Base-by-base conservation (phyloP, 1,140 invertebrate genomes). In the Drosophila burlai region DNA sequence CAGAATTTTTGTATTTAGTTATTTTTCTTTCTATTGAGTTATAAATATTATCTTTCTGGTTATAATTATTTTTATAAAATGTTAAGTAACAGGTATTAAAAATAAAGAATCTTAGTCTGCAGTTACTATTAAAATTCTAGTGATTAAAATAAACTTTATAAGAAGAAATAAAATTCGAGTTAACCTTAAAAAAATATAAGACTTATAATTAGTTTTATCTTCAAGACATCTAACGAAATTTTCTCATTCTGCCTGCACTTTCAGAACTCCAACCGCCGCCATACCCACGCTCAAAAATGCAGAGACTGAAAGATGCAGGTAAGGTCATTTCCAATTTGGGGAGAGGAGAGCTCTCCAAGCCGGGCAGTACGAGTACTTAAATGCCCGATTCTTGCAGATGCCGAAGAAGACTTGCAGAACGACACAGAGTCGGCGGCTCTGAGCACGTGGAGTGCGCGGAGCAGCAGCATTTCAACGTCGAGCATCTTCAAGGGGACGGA, bases 261-360 rank as follows among this genome's bases (percentile, higher is more conserved):
- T 42, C 95, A 96, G 96, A 96, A 93, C 94, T 95, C 82, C 95
- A 95, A 89, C 95, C 95, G 84, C 96, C 96, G 77, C 95, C 96
- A 66, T 96, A 96, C 93, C 95, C 95, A 93, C 94, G 95, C 81
- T 95, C 95, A 91, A 94, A 94, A 74, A 95, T 95, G 93, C 95
- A 96, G 93, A 94, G 94, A 93, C 93, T 95, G 91, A 95, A 95
- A 95, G 94, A 95, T 93, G 95, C 96, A 95, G 96, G 96, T 96
- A 92, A 94, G 94, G 34, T 47, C n/a, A 34, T 16, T 10, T n/a
- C 13, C 49, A 15, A 57, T 46, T 38, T 43, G 24, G 29, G n/a
- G 8, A 46, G 9, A 43, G 62, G 24, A 29, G 29, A 36, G 13
- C 31, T 11, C 15, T 43, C 38, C 38, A 26, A 45, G 31, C 49